Percentiles rank a stretch among this genome's conserved stretches.
Evolutionary conservation across 2,797 vertebrate genomes (phyloP).

Genomic region (Clamator glandarius): DNA sequence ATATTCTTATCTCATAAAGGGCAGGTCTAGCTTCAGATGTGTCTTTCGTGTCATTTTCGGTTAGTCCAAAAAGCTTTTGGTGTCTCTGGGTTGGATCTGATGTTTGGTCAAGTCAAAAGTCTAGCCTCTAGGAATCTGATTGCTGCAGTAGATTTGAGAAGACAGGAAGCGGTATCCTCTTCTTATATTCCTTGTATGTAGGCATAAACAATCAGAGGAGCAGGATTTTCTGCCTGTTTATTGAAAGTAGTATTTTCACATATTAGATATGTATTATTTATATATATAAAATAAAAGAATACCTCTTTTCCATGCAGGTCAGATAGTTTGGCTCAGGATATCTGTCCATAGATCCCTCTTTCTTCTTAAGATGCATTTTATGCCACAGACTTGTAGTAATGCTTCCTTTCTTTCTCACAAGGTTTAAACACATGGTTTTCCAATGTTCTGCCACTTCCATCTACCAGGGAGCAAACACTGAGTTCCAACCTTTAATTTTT

Average conservation of each 20-base stretch:
- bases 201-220: background rate
- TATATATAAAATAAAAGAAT: no score
- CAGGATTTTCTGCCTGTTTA: accelerated
- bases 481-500: background rate
- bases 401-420: background rate
- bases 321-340: background rate
- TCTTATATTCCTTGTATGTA: background rate
- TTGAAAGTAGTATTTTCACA: background rate
- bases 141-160: background rate
- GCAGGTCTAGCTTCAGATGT: background rate
- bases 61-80: background rate
- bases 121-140: background rate
- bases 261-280: no score
- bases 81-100: background rate
- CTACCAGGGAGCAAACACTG: background rate
- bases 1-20: background rate
- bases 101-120: background rate
- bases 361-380: background rate
- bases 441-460: background rate
- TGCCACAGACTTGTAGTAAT: no score
- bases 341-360: background rate
- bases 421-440: accelerated
- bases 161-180: background rate
- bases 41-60: background rate
- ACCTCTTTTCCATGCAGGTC: background rate